Conservation (phyloP, 2,888 invertebrate genomes). For the Nycteola revayana region DNA sequence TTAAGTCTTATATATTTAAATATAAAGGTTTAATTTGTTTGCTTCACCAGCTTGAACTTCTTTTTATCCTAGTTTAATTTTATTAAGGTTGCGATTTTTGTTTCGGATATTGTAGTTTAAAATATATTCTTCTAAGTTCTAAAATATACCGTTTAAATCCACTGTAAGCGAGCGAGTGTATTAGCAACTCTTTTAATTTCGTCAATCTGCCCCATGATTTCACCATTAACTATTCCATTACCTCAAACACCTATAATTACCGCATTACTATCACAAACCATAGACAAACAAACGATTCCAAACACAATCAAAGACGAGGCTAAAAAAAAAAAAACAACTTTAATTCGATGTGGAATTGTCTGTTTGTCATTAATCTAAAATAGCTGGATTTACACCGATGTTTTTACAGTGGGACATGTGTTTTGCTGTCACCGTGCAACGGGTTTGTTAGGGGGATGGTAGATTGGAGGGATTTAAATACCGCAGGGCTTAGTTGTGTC, state of each 20-base stretch:
- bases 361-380: constrained; percentile 41
- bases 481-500: too few relatives aligned
- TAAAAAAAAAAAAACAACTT: constrained; percentile 33
- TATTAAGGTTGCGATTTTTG: too few relatives aligned
- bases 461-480: not conserved
- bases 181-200: too few relatives aligned
- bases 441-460: constrained; percentile 25
- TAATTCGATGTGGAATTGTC: constrained; percentile 30
- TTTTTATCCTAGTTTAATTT: too few relatives aligned
- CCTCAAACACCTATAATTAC: constrained; percentile 10
- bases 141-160: too few relatives aligned
- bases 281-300: constrained; percentile 3
- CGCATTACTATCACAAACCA: constrained; percentile 13
- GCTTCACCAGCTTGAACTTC: too few relatives aligned
- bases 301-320: constrained; percentile 16
- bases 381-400: constrained; percentile 49
- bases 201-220: too few relatives aligned
- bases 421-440: constrained; percentile 59
- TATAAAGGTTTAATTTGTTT: not conserved
- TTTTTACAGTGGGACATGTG: constrained; percentile 71
- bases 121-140: too few relatives aligned
- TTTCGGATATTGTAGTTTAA: too few relatives aligned
- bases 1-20: not conserved
- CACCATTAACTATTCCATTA: too few relatives aligned
- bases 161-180: too few relatives aligned